Conservation (phyloP, 2,888 invertebrate genomes). For the Himalopsyche japonica region DNA sequence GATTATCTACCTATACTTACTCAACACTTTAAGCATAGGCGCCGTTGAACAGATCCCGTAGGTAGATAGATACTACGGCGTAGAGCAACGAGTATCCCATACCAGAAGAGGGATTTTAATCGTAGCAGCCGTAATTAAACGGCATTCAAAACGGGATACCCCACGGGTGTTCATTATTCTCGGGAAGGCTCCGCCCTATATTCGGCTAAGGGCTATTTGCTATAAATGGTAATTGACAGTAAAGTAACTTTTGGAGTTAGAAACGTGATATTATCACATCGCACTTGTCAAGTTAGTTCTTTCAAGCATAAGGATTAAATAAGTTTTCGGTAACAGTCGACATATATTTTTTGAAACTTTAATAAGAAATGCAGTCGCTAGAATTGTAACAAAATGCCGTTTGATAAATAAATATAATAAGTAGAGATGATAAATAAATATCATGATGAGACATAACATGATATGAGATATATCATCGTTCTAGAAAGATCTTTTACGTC, state of each 20-base stretch:
- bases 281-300: not conserved
- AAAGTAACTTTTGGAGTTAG: not conserved
- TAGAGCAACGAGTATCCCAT: not conserved
- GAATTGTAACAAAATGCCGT: too few relatives aligned
- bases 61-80: not conserved
- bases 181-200: not conserved
- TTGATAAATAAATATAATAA: too few relatives aligned
- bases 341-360: too few relatives aligned
- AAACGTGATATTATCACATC: not conserved
- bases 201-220: not conserved
- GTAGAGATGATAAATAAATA: too few relatives aligned
- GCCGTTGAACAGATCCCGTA: not conserved
- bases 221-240: not conserved
- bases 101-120: not conserved
- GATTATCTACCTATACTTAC: not conserved
- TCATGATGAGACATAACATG: too few relatives aligned
- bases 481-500: too few relatives aligned
- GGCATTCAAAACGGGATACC: not conserved
- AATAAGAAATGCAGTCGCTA: too few relatives aligned
- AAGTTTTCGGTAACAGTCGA: too few relatives aligned
- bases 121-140: not conserved
- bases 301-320: not conserved
- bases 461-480: too few relatives aligned
- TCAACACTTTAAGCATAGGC: not conserved
- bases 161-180: not conserved